phyloP scores from a whole-genome alignment of 2,113 vertebrate genomes.

The Vulpes lagopus region DNA sequence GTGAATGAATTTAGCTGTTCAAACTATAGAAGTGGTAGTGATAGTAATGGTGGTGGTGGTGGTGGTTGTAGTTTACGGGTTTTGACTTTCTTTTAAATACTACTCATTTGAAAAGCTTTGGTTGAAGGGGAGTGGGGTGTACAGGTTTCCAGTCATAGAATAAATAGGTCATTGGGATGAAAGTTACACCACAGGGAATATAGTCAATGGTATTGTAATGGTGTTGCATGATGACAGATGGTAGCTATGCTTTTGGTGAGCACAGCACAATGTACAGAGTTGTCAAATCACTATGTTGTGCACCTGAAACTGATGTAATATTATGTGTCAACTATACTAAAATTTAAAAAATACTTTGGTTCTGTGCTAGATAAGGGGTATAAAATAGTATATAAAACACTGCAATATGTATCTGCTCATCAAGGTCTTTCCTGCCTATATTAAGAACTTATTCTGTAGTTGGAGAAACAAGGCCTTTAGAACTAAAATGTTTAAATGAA shows the following conservation, averaged over 20 bases:
- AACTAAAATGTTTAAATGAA: background rate
- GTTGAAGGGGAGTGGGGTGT: background rate
- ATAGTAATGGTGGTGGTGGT: background rate
- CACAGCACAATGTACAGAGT: background rate
- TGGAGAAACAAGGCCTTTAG: slow-evolving; percentile 36
- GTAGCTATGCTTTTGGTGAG: background rate
- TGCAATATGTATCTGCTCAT: background rate
- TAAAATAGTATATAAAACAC: background rate
- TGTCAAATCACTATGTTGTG: background rate
- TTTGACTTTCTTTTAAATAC: slow-evolving; percentile 31
- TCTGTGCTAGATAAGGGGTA: background rate
- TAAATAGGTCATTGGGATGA: background rate
- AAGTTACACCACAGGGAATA: background rate
- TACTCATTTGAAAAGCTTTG: background rate
- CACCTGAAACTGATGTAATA: background rate
- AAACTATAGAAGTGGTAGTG: background rate
- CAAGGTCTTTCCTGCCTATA: background rate
- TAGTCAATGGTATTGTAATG: background rate
- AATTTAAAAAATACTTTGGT: background rate
- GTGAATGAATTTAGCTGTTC: background rate
- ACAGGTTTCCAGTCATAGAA: background rate
- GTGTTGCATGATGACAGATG: background rate
- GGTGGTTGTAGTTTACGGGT: background rate
- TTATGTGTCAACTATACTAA: background rate
- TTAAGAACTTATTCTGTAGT: background rate